Evolutionary conservation across 2,888 invertebrate genomes (phyloP), one percentile per base, ranked within the genome.

Genomic region (Andrena flavipes): DNA sequence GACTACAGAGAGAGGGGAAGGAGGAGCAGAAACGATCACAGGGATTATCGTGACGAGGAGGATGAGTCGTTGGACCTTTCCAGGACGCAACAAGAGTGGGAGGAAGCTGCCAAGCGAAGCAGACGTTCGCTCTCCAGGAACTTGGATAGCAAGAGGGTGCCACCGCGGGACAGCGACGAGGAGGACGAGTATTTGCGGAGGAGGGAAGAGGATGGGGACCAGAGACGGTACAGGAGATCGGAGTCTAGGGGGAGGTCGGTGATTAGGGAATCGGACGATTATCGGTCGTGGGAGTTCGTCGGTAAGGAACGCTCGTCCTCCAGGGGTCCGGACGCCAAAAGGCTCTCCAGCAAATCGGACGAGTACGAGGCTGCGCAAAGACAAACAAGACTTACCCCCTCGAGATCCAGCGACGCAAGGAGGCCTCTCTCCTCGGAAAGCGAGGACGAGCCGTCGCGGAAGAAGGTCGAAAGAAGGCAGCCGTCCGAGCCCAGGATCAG

Each of bases 341-440:
- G 78, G 60, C 72, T 75, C 0, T 59, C 84, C 10, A 72, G 78
- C 6, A 83, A 76, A 59, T 83, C 87, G 54, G 89, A 88, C 16
- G 90, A 91, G 26, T 85, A 88, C 23, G 89, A 88, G 6, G 76
- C 76, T 70, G 20, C 80, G 60, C 83, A 76, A 29, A 88, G 76
- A 63, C 86, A 87, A 42, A 74, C 84, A 16, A 88, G 90, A 71
- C 70, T 88, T 1, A 84, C 87, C 4, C 68, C 89, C 70, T 75
- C 88, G 4, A 85, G 80, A 71, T 82, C 88, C 26, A 67, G 75
- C n/a, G 91, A 91, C 10, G 85, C 86, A 7, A 87, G 88, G 8
- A 85, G 86, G 8, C 76, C 77, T 0, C 69, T 88, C 6, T 93
- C 93, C 2, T 92, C 92, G 1, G 93, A 91, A 51, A 92, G 91